Evolutionary conservation across 2,888 invertebrate genomes (phyloP).

Genomic region (Ochropleura leucogaster): DNA sequence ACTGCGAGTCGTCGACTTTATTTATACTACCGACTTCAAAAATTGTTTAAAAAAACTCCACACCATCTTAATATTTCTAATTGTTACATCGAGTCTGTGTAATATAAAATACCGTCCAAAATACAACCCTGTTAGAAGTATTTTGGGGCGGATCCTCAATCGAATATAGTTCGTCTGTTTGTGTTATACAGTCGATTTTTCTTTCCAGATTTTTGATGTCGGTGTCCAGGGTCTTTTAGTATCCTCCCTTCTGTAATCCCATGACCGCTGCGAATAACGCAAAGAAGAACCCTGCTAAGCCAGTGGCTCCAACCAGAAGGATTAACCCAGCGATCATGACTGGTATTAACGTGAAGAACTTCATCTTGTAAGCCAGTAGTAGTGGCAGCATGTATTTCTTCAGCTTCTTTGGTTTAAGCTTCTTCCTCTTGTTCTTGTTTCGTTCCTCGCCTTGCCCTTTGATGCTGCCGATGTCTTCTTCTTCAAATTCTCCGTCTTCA

Average conservation of each 20-base stretch:
- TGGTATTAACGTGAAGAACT: constrained; percentile 95
- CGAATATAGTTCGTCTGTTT: constrained; percentile 57
- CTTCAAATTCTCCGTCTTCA: constrained; percentile 74
- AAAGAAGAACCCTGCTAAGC: constrained; percentile 96
- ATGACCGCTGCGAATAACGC: constrained; percentile 96
- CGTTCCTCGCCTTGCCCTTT: constrained; percentile 68
- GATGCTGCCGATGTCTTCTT: constrained; percentile 69
- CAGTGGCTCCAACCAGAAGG: constrained; percentile 94
- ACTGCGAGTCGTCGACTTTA: constrained; percentile 76
- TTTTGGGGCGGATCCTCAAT: constrained; percentile 40
- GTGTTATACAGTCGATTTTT: constrained; percentile 35
- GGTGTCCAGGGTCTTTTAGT: constrained; percentile 71
- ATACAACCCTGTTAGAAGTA: constrained; percentile 43
- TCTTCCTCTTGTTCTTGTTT: constrained; percentile 67
- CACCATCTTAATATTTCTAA: background rate
- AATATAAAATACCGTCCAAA: constrained; percentile 32
- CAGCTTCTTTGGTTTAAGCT: constrained; percentile 90
- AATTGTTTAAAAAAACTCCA: constrained; percentile 4
- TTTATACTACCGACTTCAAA: constrained; percentile 59
- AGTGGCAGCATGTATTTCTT: constrained; percentile 94
- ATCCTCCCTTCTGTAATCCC: constrained; percentile 92
- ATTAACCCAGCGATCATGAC: constrained; percentile 93
- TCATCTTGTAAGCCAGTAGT: constrained; percentile 95
- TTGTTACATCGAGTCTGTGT: constrained; percentile 24
- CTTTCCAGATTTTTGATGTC: constrained; percentile 57